Conservation (phyloP, 1,140 invertebrate species). For the Cydia amplana region DNA sequence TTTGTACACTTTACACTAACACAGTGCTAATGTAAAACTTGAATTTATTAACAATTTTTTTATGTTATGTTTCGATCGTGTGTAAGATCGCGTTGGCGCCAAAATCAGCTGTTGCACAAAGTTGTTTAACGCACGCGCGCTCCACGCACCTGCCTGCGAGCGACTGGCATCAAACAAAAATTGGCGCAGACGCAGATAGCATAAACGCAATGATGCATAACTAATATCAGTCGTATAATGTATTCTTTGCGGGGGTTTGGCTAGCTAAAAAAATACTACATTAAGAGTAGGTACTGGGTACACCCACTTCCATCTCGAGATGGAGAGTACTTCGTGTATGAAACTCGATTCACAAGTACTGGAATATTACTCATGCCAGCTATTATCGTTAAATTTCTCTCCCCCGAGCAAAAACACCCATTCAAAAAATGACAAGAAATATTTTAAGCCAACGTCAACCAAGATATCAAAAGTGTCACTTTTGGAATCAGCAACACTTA, state of each 20-base stretch:
- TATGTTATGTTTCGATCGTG: slow-evolving; percentile 15
- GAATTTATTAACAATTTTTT: not conserved
- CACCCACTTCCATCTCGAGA: not conserved
- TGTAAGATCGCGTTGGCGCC: slow-evolving; percentile 52
- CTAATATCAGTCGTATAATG: slow-evolving; percentile 16
- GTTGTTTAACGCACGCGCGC: slow-evolving; percentile 68
- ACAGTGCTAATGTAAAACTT: slow-evolving; percentile 34
- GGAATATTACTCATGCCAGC: not conserved
- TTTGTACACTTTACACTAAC: slow-evolving; percentile 56
- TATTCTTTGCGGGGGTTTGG: not conserved
- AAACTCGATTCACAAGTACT: slow-evolving; percentile 9
- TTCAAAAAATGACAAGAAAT: slow-evolving; percentile 27
- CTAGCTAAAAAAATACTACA: not conserved
- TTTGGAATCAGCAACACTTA: slow-evolving; percentile 26
- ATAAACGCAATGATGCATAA: slow-evolving; percentile 16
- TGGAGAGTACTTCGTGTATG: not conserved
- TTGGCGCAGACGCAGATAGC: slow-evolving; percentile 60
- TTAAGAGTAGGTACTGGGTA: not conserved
- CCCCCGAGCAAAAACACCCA: slow-evolving; percentile 20
- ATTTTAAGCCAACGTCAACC: slow-evolving; percentile 31
- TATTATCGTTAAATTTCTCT: slow-evolving; percentile 22
- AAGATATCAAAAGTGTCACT: slow-evolving; percentile 24
- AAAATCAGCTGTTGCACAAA: slow-evolving; percentile 59
- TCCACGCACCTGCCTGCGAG: slow-evolving; percentile 71
- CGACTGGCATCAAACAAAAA: slow-evolving; percentile 69